Evolutionary conservation across 2,113 vertebrate genomes (phyloP), one percentile per base, ranked within the genome.

Genomic region (Martes martes): DNA sequence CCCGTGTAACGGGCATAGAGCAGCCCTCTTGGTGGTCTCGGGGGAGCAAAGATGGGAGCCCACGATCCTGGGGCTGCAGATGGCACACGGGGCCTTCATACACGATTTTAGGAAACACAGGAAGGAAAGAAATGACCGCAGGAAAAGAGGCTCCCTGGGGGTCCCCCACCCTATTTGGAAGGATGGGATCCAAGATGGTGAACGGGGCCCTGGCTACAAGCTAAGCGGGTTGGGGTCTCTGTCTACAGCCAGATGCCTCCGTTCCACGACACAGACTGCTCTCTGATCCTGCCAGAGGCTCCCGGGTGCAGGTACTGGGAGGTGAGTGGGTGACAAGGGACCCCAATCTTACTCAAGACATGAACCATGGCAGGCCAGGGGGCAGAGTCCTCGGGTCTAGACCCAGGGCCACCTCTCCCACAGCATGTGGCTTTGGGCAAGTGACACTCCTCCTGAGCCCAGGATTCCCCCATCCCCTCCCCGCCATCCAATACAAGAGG

Each of bases 251-350:
- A 33, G 52, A n/a, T 4, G 42, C 39, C 85, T 69, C 1, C 4
- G 5, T 78, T 39, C 50, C 24, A 11, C 0, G 0, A 21, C 6
- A 6, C 52, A n/a, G 71, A 50, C 15, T 0, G 0, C 86, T 69
- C 50, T 26, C 69, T 8, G 59, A 69, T 42, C 42, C 50, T 36
- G 16, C 55, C 55, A 11, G 59, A 36, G 1, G 18, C 24, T 18
- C 47, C 45, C 18, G 1, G 6, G 7, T 2, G 47, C 19, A 1
- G 0, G 13, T 5, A 31, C 57, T 59, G 8, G 45, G 9, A 74
- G 36, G 26, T 16, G 6, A 15, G 36, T 2, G 28, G 36, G 28
- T n/a, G 50, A 21, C 23, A 39, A 65, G 67, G 26, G 19, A 69
- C 50, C 61, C 71, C 85, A 18, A 18, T 28, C 45, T 94, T 6